Evolutionary conservation across 1,140 invertebrate genomes (phyloP).

Genomic region (Choristoneura fumiferana): DNA sequence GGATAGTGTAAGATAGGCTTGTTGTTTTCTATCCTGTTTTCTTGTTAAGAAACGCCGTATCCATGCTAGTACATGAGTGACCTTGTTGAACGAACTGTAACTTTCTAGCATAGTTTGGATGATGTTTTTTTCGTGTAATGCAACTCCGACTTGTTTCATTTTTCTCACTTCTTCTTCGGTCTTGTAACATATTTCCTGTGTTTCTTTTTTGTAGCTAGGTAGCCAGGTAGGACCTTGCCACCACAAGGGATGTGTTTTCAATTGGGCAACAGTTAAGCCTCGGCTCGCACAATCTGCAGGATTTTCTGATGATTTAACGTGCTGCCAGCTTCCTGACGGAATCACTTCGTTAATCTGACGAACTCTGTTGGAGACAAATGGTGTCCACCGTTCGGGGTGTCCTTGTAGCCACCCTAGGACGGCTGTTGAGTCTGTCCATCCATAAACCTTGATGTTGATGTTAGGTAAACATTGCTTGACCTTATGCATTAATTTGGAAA

Average conservation of each 20-base stretch:
- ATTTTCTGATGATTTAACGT: conserved; percentile 61
- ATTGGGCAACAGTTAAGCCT: conserved; percentile 40
- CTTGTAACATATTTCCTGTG: neutral
- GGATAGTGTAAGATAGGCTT: too few relatives aligned
- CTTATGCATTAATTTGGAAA: conserved; percentile 34
- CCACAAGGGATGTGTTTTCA: conserved; percentile 39
- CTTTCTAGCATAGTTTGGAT: too few relatives aligned
- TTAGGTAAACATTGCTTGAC: conserved; percentile 10
- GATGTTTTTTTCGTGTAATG: too few relatives aligned
- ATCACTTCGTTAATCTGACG: conserved; percentile 44
- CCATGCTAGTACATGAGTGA: too few relatives aligned
- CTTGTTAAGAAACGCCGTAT: too few relatives aligned
- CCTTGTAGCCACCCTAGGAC: conserved; percentile 51
- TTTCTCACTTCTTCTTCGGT: neutral
- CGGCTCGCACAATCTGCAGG: conserved; percentile 64
- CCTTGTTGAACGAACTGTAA: too few relatives aligned
- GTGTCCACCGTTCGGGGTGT: conserved; percentile 36
- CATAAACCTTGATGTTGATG: conserved; percentile 26
- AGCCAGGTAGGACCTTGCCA: conserved; percentile 42
- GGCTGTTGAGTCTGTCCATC: conserved; percentile 61
- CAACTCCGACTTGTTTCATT: neutral
- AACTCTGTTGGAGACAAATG: conserved; percentile 64
- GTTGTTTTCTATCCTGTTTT: too few relatives aligned
- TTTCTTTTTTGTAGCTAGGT: neutral
- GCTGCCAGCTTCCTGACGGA: conserved; percentile 48